Base-by-base conservation (phyloP, 2,113 vertebrate species). In the Polypterus bichir region DNA sequence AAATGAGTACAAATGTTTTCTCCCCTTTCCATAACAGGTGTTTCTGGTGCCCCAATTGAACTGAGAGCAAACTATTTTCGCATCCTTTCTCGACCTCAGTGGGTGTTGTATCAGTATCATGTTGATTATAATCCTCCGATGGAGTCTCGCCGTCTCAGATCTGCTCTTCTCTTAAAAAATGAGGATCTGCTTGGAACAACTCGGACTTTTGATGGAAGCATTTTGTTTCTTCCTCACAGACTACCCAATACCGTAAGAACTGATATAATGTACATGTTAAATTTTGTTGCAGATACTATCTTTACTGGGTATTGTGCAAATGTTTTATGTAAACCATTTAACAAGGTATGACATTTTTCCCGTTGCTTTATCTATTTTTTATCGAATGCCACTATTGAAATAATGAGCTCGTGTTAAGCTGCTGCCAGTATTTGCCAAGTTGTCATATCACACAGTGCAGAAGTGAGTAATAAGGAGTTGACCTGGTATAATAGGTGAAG, bases 71-170 rank as follows among this genome's bases (percentile, higher is more conserved):
- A 98, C 81, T 92, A 81, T 66, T 88, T 92, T 47, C 87, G 88
- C 1, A 70, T 98, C 73, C 66, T 83, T 0, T 94, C 92, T 1
- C 89, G 90, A 1, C 93, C 94, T 0, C 85, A 92, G 59, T 98
- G 96, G 94, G 79, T 84, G 48, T 75, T 98, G 0, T 97, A 88
- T 63, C 96, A 98, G 71, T 98, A 98, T 63, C 94, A 97, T 1
- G 77, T 97, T 45, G 83, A 73, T 76, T 98, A 86, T 63, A 90
- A 76, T 4, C 94, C 96, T 0, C 75, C 84, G 7, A 90, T 98
- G 88, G 96, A 98, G 74, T 84, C 92, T 1, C 84, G 90, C 0
- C 84, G 89, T 4, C 71, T 97, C 57, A 88, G 92, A 48, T 76
- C 79, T 0, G 93, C 87, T 0, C 85, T 98, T 49, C 88, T 98